Percentiles rank a stretch among this genome's conserved stretches.
These are phyloP conservation scores for Agrilus cyanescens DNA, from an alignment of 2,888 invertebrate species.

Conservation along the genomic window DNA sequence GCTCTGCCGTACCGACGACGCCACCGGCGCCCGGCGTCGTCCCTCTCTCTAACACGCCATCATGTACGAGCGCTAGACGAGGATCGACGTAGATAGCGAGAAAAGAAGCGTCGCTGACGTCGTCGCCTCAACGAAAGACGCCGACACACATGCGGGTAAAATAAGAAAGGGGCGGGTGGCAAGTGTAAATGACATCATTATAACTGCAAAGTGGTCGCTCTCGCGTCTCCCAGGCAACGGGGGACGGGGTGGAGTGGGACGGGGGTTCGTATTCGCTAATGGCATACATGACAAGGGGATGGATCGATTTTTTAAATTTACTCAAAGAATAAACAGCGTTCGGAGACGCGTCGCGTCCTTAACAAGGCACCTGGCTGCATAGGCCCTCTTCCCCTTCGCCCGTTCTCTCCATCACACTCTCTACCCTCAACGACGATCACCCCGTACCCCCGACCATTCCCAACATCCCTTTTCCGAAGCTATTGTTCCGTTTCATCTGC, in stretches of 20 bases:
- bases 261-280: constrained; percentile 28
- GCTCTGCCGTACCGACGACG: constrained; percentile 25
- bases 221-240: constrained; percentile 37
- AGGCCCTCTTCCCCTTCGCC: too few species aligned
- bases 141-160: constrained; percentile 32
- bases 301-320: constrained; percentile 40
- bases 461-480: too few species aligned
- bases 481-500: too few species aligned
- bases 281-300: constrained; percentile 39
- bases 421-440: too few species aligned
- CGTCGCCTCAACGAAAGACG: constrained; percentile 2
- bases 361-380: constrained; percentile 10
- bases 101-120: constrained; percentile 5
- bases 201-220: constrained; percentile 40
- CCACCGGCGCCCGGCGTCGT: constrained; percentile 16
- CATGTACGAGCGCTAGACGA: constrained; percentile 5
- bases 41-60: constrained; percentile 13
- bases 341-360: constrained; percentile 16
- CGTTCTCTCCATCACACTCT: too few species aligned
- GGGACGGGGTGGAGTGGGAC: constrained; percentile 21
- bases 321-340: constrained; percentile 34
- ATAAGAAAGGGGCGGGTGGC: constrained; percentile 35
- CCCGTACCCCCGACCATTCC: too few species aligned
- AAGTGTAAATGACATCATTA: constrained; percentile 42
- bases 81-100: constrained; percentile 6